Conservation (phyloP, 2,888 invertebrate genomes). For the Nemoura dubitans region DNA sequence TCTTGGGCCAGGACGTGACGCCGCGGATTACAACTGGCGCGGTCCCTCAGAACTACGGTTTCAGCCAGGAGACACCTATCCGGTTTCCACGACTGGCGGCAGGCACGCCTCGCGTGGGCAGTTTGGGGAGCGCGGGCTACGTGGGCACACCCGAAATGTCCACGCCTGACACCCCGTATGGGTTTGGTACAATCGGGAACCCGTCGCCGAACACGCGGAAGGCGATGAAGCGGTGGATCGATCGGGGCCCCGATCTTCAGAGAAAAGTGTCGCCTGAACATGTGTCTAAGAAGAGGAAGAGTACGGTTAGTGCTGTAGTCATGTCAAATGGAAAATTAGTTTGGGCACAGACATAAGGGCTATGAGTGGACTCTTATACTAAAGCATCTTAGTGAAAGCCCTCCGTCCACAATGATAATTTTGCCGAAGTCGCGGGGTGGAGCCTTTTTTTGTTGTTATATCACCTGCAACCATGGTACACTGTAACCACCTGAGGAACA, state of each 20-base stretch:
- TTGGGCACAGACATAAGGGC: no score
- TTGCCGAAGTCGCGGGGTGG: no score
- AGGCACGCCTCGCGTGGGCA: background rate
- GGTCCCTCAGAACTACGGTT: background rate
- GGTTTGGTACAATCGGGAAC: constrained; percentile 61
- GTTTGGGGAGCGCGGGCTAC: background rate
- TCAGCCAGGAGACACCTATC: constrained; percentile 46
- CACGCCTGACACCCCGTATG: constrained; percentile 68
- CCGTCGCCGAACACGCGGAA: constrained; percentile 65
- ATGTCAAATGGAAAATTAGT: constrained; percentile 9
- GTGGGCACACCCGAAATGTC: constrained; percentile 57
- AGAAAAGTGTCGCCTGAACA: constrained; percentile 50
- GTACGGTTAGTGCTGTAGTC: constrained; percentile 18
- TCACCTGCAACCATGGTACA: no score
- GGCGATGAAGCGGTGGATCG: constrained; percentile 62
- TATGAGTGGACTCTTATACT: no score
- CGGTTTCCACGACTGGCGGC: constrained; percentile 15
- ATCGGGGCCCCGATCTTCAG: constrained; percentile 61
- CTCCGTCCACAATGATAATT: no score
- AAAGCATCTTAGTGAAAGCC: no score
- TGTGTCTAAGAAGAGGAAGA: constrained; percentile 8
- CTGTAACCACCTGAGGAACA: no score
- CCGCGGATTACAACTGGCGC: background rate
- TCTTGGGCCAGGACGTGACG: background rate
- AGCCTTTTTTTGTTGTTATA: no score